A percentile compares a stretch with the other conserved stretches of the same genome.
Conservation (phyloP, 2,797 vertebrate genomes). For the Myripristis murdjan region DNA sequence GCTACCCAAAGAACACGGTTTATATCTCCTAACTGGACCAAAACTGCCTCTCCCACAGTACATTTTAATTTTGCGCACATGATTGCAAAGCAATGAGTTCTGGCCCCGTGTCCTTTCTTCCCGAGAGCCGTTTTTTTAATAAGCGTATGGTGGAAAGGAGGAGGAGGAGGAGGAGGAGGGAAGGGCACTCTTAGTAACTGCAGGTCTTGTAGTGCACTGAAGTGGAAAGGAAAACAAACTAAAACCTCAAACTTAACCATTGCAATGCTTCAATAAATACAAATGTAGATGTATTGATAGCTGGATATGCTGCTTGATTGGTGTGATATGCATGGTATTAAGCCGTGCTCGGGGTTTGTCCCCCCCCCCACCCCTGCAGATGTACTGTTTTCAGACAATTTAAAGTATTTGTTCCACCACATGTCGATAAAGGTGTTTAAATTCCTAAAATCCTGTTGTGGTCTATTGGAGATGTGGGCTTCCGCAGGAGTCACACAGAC, state of each 20-base stretch:
- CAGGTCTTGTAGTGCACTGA: slow-evolving; percentile 22
- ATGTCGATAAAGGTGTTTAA: slow-evolving; percentile 18
- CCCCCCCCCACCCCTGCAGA: too few relatives aligned
- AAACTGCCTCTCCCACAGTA: slow-evolving; percentile 5
- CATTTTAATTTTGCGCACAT: slow-evolving; percentile 39
- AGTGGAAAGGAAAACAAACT: slow-evolving; percentile 9
- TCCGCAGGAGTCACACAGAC: slow-evolving; percentile 28
- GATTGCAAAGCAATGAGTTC: slow-evolving; percentile 36
- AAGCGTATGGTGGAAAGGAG: slow-evolving; percentile 23
- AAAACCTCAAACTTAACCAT: not conserved
- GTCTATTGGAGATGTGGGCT: slow-evolving; percentile 11
- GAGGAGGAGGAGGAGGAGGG: not conserved
- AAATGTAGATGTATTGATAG: not conserved
- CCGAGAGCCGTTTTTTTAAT: slow-evolving; percentile 29
- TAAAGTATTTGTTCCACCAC: not conserved
- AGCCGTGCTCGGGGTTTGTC: too few relatives aligned
- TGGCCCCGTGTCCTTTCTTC: slow-evolving; percentile 19
- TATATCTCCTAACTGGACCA: slow-evolving; percentile 9
- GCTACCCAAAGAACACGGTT: slow-evolving; percentile 30
- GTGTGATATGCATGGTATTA: not conserved
- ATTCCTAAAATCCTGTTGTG: slow-evolving; percentile 18
- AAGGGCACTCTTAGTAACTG: slow-evolving; percentile 10
- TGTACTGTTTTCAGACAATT: not conserved
- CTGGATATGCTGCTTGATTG: not conserved
- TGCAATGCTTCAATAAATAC: too few relatives aligned